Conservation (phyloP, 2,888 invertebrate species). For the Lepidochitona cinerea region DNA sequence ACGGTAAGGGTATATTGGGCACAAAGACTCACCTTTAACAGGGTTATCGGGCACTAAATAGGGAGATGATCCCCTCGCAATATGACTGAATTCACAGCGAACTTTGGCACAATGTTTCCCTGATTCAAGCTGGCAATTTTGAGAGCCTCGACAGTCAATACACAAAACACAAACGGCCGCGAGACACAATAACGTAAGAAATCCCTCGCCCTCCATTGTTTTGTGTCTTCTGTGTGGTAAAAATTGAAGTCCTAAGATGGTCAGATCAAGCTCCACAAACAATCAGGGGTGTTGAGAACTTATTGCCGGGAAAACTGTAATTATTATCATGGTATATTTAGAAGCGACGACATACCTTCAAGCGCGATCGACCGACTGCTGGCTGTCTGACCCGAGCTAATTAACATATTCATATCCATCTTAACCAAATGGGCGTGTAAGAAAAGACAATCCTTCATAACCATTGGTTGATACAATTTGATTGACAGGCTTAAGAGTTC, state of each 20-base stretch:
- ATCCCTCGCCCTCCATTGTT: neutral
- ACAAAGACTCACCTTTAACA: neutral
- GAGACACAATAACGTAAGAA: neutral
- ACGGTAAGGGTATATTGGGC: too few species aligned
- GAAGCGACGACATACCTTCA: neutral
- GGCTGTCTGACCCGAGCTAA: neutral
- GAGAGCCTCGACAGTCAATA: neutral
- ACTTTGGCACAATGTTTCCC: neutral
- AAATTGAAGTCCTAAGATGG: neutral
- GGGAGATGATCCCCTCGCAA: neutral
- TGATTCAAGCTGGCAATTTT: neutral
- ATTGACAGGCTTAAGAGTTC: too few species aligned
- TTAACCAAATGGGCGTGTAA: too few species aligned
- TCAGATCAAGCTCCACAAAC: neutral
- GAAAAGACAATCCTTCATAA: too few species aligned
- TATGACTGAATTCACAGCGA: neutral
- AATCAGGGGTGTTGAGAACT: neutral
- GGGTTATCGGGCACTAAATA: neutral
- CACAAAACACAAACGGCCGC: neutral
- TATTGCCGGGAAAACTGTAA: neutral
- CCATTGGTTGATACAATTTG: too few species aligned
- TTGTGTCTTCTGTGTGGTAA: neutral
- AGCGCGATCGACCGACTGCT: neutral
- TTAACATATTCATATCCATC: neutral
- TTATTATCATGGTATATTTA: neutral